Evolutionary conservation across 2,888 invertebrate genomes (phyloP).

Genomic region (Rosalia funebris): DNA sequence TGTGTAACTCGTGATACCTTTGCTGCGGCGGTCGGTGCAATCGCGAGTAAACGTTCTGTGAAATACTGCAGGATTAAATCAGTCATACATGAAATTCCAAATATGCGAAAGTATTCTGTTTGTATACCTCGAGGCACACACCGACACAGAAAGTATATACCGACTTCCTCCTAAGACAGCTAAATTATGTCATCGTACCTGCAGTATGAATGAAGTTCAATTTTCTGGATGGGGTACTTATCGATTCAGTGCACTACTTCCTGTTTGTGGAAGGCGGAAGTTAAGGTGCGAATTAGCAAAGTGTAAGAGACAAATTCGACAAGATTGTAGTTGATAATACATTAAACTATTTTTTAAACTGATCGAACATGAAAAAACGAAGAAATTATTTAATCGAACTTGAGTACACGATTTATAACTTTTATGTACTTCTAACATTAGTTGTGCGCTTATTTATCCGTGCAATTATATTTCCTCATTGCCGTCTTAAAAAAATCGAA

Average conservation of each 20-base stretch:
- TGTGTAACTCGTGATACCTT: not conserved
- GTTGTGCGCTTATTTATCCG: no score
- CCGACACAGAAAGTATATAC: constrained; percentile 6
- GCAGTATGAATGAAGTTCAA: constrained; percentile 3
- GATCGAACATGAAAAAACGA: no score
- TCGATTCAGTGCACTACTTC: constrained; percentile 3
- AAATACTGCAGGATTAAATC: not conserved
- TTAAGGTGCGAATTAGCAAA: not conserved
- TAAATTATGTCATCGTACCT: not conserved
- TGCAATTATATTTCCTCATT: no score
- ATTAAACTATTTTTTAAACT: no score
- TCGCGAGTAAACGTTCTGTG: not conserved
- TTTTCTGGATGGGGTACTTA: not conserved
- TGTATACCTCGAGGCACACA: not conserved
- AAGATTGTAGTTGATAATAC: no score
- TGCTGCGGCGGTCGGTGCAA: not conserved
- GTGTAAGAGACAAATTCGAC: not conserved
- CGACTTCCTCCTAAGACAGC: constrained; percentile 1
- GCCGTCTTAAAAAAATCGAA: no score
- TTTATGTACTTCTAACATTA: no score
- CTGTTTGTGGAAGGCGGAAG: not conserved
- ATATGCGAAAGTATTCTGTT: not conserved
- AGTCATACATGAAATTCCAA: constrained; percentile 12
- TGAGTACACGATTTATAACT: no score
- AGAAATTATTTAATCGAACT: no score